Evolutionary conservation across 1,140 invertebrate species (phyloP).

Genomic region (Spodoptera frugiperda): DNA sequence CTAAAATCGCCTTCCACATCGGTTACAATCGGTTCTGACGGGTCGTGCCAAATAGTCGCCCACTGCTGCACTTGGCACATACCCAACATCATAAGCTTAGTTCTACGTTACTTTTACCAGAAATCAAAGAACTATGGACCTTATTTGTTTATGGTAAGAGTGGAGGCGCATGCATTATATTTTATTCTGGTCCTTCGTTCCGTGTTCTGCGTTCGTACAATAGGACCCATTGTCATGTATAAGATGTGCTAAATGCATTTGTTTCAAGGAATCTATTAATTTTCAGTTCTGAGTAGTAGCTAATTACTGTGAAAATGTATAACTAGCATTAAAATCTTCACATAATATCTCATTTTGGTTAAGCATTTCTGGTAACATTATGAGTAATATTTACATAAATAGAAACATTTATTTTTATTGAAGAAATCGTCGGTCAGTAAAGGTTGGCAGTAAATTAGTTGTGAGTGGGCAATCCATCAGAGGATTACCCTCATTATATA

Average conservation of each 20-base stretch:
- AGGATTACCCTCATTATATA: not conserved
- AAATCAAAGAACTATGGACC: slow-evolving; percentile 1
- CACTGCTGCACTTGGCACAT: slow-evolving; percentile 40
- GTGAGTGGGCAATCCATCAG: slow-evolving; percentile 1
- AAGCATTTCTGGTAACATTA: no score
- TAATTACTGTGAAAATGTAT: no score
- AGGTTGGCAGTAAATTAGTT: slow-evolving; percentile 17
- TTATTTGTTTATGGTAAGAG: not conserved
- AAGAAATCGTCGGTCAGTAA: not conserved
- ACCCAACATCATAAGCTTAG: slow-evolving; percentile 43
- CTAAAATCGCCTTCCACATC: slow-evolving; percentile 33
- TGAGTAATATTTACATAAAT: slow-evolving; percentile 1
- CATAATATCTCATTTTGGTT: no score
- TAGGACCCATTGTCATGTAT: slow-evolving; percentile 21
- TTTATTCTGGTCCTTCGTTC: slow-evolving; percentile 27
- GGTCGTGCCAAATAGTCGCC: slow-evolving; percentile 43
- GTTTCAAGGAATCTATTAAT: not conserved
- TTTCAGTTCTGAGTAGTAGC: no score
- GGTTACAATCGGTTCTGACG: slow-evolving; percentile 49
- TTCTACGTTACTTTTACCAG: not conserved
- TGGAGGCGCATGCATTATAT: not conserved
- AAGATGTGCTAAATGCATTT: slow-evolving; percentile 9
- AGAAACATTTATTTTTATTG: not conserved
- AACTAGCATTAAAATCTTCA: no score
- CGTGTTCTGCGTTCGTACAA: not conserved